Evolutionary conservation across 2,888 invertebrate species (phyloP).

Genomic region (Nematopogon swammerdamellus): DNA sequence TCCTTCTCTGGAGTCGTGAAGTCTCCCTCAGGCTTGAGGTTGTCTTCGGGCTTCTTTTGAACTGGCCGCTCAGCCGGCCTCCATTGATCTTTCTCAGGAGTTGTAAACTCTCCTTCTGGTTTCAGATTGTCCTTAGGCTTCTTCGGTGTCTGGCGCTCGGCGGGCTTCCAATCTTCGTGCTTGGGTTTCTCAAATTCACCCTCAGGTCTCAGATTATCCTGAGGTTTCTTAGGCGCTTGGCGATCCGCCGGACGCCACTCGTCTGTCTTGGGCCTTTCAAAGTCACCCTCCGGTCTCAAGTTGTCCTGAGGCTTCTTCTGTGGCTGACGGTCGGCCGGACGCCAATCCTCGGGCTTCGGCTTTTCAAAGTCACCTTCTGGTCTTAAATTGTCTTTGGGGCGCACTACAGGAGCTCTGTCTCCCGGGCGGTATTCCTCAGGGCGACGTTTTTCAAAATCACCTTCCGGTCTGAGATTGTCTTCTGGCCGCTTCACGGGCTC

Average conservation of each 20-base stretch:
- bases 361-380: slow-evolving; percentile 22
- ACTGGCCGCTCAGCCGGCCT: slow-evolving; percentile 31
- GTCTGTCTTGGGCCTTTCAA: slow-evolving; percentile 34
- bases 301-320: slow-evolving; percentile 59
- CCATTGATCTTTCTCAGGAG: slow-evolving; percentile 31
- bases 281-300: slow-evolving; percentile 59
- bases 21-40: slow-evolving; percentile 49
- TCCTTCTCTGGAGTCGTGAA: slow-evolving; percentile 42
- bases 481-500: slow-evolving; percentile 26
- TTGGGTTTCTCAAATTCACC: slow-evolving; percentile 41
- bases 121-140: slow-evolving; percentile 58
- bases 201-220: slow-evolving; percentile 53
- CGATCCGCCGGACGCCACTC: slow-evolving; percentile 33
- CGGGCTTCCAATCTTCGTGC: slow-evolving; percentile 35
- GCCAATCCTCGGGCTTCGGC: slow-evolving; percentile 32
- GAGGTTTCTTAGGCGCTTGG: slow-evolving; percentile 28
- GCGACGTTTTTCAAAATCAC: slow-evolving; percentile 35
- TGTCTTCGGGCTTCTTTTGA: slow-evolving; percentile 41
- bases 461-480: slow-evolving; percentile 42
- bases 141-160: slow-evolving; percentile 42
- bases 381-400: neutral
- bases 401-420: neutral
- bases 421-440: slow-evolving; percentile 18
- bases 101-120: slow-evolving; percentile 56
- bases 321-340: slow-evolving; percentile 47